These are phyloP conservation scores for Pyrochroa serraticornis DNA, from an alignment of 2,888 invertebrate species.

Conservation along the genomic window DNA sequence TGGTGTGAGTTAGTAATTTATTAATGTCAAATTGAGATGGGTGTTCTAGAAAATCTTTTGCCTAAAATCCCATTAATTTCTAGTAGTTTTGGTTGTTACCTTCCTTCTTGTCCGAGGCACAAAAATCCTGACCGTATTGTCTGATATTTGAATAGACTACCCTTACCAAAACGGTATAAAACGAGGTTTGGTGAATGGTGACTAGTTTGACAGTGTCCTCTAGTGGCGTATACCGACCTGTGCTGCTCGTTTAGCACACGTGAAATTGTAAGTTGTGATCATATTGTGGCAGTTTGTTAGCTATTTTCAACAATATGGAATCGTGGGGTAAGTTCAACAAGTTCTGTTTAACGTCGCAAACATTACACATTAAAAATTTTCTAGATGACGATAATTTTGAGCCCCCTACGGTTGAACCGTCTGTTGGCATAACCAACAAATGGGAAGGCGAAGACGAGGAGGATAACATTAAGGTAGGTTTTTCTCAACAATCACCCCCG, in stretches of 20 bases:
- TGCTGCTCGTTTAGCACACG: conserved; percentile 46
- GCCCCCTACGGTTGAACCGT: conserved; percentile 67
- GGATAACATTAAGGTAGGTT: conserved; percentile 78
- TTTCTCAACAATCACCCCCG: neutral
- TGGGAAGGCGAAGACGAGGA: conserved; percentile 92
- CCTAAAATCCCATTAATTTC: conserved; percentile 23
- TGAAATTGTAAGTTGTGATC: conserved; percentile 47
- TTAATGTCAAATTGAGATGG: conserved; percentile 24
- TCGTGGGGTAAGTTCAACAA: conserved; percentile 53
- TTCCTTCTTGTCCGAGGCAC: conserved; percentile 37
- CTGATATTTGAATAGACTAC: conserved; percentile 37
- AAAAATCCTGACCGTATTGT: conserved; percentile 42
- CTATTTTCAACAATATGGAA: conserved; percentile 52
- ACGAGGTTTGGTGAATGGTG: conserved; percentile 23
- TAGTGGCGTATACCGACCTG: conserved; percentile 33
- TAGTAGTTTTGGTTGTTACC: conserved; percentile 33
- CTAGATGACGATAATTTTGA: conserved; percentile 77
- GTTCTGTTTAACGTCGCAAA: conserved; percentile 3
- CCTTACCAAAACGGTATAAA: conserved; percentile 15
- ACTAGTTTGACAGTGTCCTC: conserved; percentile 38
- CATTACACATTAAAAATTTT: conserved; percentile 34
- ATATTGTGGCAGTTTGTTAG: conserved; percentile 32
- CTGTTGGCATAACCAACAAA: conserved; percentile 67
- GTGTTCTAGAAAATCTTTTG: conserved; percentile 18
- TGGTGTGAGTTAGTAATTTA: conserved; percentile 4